A percentile compares a stretch with the other conserved stretches of the same genome.
Evolutionary conservation across 1,140 invertebrate species (phyloP).

Genomic region (Bradynema listronoti): DNA sequence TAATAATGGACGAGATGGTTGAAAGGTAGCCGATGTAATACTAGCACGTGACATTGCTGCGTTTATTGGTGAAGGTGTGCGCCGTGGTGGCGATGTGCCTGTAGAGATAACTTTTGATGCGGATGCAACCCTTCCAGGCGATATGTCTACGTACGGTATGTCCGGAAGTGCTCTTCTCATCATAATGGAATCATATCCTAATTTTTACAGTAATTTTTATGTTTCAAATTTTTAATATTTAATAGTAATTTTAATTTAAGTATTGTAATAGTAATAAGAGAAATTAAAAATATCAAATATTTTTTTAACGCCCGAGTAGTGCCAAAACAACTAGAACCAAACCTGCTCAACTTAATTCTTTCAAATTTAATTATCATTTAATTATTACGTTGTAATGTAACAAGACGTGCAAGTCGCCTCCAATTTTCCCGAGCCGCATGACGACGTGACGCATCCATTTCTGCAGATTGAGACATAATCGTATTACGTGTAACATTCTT

Average conservation of each 20-base stretch:
- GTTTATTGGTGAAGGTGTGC: background rate
- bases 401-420: too few relatives aligned
- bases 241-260: too few relatives aligned
- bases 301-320: background rate
- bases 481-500: too few relatives aligned
- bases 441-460: too few relatives aligned
- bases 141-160: slow-evolving; percentile 41
- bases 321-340: background rate
- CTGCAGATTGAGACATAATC: too few relatives aligned
- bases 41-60: background rate
- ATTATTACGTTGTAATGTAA: too few relatives aligned
- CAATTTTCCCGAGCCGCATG: too few relatives aligned
- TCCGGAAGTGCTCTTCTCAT: slow-evolving; percentile 24
- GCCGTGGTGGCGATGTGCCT: slow-evolving; percentile 14
- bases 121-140: slow-evolving; percentile 19
- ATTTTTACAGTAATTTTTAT: background rate
- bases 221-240: slow-evolving; percentile 14
- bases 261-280: too few relatives aligned
- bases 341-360: too few relatives aligned
- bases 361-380: too few relatives aligned
- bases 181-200: slow-evolving; percentile 7
- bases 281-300: too few relatives aligned
- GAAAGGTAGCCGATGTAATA: background rate
- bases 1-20: background rate
- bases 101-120: background rate